Evolutionary conservation across 2,888 invertebrate species (phyloP).

Genomic region (Ptychoptera contaminata): DNA sequence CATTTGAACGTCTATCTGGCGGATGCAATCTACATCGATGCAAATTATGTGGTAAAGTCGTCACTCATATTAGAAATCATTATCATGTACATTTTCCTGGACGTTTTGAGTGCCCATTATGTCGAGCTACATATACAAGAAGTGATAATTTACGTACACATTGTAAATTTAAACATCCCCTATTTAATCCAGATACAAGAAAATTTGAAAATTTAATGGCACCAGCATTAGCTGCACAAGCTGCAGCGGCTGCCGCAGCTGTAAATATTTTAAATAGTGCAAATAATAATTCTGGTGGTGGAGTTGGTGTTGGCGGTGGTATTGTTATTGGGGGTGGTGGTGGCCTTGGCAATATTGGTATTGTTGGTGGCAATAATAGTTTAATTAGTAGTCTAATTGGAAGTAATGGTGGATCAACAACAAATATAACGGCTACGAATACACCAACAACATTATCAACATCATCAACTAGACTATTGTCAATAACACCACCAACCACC

Average conservation of each 20-base stretch:
- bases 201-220: slow-evolving; percentile 62
- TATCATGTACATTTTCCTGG: slow-evolving; percentile 89
- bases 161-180: slow-evolving; percentile 85
- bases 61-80: slow-evolving; percentile 87
- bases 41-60: slow-evolving; percentile 88
- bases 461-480: too few species aligned
- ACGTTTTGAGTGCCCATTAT: slow-evolving; percentile 80
- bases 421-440: too few species aligned
- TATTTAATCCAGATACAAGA: slow-evolving; percentile 72
- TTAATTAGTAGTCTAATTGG: too few species aligned
- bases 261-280: slow-evolving; percentile 2
- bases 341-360: slow-evolving; percentile 12
- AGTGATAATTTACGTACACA: slow-evolving; percentile 85
- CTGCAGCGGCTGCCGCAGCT: slow-evolving; percentile 15
- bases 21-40: slow-evolving; percentile 86
- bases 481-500: slow-evolving; percentile 30
- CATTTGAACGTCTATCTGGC: slow-evolving; percentile 84
- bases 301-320: slow-evolving; percentile 14
- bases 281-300: slow-evolving; percentile 17
- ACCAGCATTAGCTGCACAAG: slow-evolving; percentile 34
- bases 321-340: too few species aligned
- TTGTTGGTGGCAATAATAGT: slow-evolving; percentile 7
- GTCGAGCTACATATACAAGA: slow-evolving; percentile 80
- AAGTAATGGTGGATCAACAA: too few species aligned
- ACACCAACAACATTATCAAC: too few species aligned